Evolutionary conservation across 2,888 invertebrate species (phyloP).

Genomic region (Scaeva pyrastri): DNA sequence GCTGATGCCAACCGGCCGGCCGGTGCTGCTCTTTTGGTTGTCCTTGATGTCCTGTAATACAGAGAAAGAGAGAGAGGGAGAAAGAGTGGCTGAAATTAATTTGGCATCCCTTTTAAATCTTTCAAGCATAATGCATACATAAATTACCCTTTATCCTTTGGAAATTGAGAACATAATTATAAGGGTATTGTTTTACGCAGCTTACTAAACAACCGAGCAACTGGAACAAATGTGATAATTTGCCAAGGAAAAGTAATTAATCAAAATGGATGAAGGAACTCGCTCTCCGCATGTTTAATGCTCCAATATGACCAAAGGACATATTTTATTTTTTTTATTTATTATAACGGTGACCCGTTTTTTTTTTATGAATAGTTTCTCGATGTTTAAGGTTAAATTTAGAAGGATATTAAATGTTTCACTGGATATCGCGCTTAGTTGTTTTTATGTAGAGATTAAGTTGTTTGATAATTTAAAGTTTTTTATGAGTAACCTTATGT

Average conservation of each 20-base stretch:
- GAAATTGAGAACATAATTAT: conserved; percentile 35
- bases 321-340: background rate
- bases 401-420: too few relatives aligned
- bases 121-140: conserved; percentile 55
- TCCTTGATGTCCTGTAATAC: background rate
- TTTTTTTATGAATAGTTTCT: background rate
- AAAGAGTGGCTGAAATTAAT: conserved; percentile 59
- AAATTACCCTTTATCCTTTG: conserved; percentile 58
- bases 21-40: background rate
- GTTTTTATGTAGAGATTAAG: too few relatives aligned
- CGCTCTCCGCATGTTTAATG: background rate
- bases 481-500: too few relatives aligned
- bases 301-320: background rate
- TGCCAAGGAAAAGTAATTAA: conserved; percentile 46
- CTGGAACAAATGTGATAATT: conserved; percentile 41
- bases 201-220: background rate
- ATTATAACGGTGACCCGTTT: background rate
- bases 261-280: conserved; percentile 40
- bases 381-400: too few relatives aligned
- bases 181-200: conserved; percentile 21
- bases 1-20: too few relatives aligned
- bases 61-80: too few relatives aligned
- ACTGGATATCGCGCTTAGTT: too few relatives aligned
- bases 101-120: conserved; percentile 41
- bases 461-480: too few relatives aligned